A percentile compares a stretch with the other conserved stretches of the same genome.
phyloP scores from a whole-genome alignment of 1,140 invertebrate species.

The Scaptodrosophila lebanonensis region DNA sequence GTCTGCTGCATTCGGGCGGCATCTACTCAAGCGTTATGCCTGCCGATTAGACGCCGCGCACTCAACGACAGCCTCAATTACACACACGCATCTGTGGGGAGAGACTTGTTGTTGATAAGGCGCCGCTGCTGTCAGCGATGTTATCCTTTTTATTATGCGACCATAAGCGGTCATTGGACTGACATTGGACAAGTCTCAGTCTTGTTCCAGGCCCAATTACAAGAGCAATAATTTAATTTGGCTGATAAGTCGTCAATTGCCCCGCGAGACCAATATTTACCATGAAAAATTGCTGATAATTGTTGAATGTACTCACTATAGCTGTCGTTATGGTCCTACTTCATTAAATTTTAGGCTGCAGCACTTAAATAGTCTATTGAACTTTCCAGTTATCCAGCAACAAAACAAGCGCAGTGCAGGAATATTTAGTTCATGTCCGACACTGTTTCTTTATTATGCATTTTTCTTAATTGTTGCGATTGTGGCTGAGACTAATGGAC shows the following conservation, averaged over 20 bases:
- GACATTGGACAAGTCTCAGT: too few species aligned
- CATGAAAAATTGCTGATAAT: conserved; percentile 49
- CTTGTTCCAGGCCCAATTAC: conserved; percentile 53
- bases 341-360: conserved; percentile 51
- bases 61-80: conserved; percentile 61
- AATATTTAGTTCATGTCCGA: too few species aligned
- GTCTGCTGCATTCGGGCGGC: conserved; percentile 29
- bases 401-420: too few species aligned
- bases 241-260: conserved; percentile 31
- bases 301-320: conserved; percentile 7
- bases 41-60: conserved; percentile 46
- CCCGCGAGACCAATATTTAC: conserved; percentile 24
- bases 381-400: too few species aligned
- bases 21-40: conserved; percentile 67
- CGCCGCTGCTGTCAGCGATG: conserved; percentile 39
- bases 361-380: conserved; percentile 45
- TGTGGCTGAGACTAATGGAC: too few species aligned
- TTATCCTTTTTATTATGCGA: conserved; percentile 46
- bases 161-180: too few species aligned
- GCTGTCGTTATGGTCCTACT: conserved; percentile 6
- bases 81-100: neutral
- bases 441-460: too few species aligned
- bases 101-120: conserved; percentile 32
- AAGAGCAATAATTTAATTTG: conserved; percentile 72
- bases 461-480: too few species aligned